Conservation (phyloP, 2,113 vertebrate species). For the Lophochroa leadbeateri region DNA sequence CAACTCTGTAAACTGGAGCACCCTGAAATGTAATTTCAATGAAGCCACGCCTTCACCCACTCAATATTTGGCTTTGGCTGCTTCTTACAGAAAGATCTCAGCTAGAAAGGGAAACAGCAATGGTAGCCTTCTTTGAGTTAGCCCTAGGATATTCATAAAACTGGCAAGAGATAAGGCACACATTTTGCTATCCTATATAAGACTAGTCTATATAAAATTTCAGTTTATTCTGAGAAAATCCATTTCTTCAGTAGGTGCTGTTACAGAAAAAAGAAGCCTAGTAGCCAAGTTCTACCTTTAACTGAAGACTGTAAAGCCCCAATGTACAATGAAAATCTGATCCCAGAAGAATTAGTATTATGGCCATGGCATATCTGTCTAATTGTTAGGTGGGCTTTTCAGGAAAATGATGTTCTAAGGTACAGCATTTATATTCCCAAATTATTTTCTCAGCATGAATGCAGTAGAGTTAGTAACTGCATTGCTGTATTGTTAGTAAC, state of each 20-base stretch:
- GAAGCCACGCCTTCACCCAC: neutral
- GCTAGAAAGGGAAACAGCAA: neutral
- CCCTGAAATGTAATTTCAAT: neutral
- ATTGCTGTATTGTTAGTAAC: neutral
- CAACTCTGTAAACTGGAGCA: neutral
- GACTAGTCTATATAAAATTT: neutral
- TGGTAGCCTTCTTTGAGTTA: neutral
- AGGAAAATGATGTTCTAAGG: neutral
- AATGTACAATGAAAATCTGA: neutral
- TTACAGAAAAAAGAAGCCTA: neutral
- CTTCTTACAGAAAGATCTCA: neutral
- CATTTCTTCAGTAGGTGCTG: neutral
- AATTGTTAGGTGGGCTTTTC: neutral
- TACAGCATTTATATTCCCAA: neutral
- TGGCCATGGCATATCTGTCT: too few species aligned
- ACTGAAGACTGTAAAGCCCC: neutral
- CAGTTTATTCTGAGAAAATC: neutral
- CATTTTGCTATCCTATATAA: neutral
- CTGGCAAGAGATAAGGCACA: neutral
- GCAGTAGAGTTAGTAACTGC: neutral
- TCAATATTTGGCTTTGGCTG: neutral
- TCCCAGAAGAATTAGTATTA: neutral
- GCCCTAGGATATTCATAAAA: neutral
- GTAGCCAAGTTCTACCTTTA: neutral
- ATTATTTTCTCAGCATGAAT: neutral